These are phyloP conservation scores for Cryptoblepharus egeriae DNA, from an alignment of 2,797 vertebrate genomes.

Conservation along the genomic window DNA sequence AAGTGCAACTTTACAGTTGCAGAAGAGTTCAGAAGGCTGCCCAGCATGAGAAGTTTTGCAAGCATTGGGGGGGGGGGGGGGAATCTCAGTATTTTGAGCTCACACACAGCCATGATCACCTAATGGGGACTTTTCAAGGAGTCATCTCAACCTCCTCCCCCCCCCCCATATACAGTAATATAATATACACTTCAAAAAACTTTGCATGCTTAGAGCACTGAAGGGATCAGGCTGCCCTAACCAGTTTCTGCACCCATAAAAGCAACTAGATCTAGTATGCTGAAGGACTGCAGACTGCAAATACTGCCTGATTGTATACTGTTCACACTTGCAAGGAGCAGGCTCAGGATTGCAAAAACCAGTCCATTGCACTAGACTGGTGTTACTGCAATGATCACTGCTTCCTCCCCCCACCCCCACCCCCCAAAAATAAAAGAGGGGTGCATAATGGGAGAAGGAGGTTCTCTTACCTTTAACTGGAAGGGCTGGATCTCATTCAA, in stretches of 20 bases:
- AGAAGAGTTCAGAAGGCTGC: constrained; percentile 28
- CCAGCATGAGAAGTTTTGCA: constrained; percentile 1
- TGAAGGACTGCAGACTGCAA: not conserved
- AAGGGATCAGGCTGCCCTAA: not conserved
- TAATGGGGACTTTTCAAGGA: not conserved
- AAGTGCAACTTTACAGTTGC: not conserved
- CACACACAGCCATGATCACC: not conserved
- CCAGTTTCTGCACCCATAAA: not conserved
- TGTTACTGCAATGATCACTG: not conserved
- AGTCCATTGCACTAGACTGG: constrained; percentile 31
- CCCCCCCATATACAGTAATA: too few species aligned
- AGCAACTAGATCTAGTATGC: not conserved
- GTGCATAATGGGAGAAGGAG: not conserved
- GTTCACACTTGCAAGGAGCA: not conserved
- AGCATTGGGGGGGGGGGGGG: too few species aligned
- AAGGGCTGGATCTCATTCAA: constrained; percentile 91
- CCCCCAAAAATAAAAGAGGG: not conserved
- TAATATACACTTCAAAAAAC: not conserved
- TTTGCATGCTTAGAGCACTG: not conserved
- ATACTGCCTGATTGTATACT: not conserved
- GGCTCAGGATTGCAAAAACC: constrained; percentile 19
- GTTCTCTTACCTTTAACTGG: constrained; percentile 87
- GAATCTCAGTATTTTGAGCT: not conserved
- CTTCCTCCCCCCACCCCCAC: not conserved
- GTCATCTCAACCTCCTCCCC: not conserved